A percentile compares a stretch with the other conserved stretches of the same genome.
These are phyloP conservation scores for Drosophila paracracens DNA, from an alignment of 2,888 invertebrate species.

Conservation along the genomic window DNA sequence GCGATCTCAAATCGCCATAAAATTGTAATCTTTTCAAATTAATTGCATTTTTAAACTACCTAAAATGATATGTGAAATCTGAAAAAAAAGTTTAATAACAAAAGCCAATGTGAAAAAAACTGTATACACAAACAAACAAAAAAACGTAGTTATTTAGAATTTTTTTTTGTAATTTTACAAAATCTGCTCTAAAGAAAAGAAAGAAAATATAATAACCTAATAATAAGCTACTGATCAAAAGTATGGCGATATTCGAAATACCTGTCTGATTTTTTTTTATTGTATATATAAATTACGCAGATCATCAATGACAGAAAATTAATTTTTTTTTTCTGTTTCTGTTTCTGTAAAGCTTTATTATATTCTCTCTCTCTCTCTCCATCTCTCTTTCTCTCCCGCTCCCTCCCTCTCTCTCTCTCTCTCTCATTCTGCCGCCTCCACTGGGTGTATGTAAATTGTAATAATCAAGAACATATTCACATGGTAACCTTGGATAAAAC, in stretches of 20 bases:
- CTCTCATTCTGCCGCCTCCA: neutral
- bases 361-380: neutral
- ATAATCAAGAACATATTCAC: constrained; percentile 74
- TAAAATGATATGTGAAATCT: neutral
- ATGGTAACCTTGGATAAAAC: constrained; percentile 83
- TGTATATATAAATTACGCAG: neutral
- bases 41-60: neutral
- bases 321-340: no score
- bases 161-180: neutral
- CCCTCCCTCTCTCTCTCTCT: neutral
- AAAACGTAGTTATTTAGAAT: neutral
- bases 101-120: neutral
- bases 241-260: neutral
- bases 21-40: neutral
- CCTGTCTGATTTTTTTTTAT: neutral
- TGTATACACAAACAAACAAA: neutral
- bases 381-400: no score
- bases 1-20: neutral
- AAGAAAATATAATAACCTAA: neutral
- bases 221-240: neutral
- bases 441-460: neutral
- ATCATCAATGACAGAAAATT: neutral
- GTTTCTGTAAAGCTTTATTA: neutral
- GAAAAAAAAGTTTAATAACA: neutral
- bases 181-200: neutral